These are phyloP conservation scores for Egretta garzetta DNA, from an alignment of 2,113 vertebrate species.

Conservation along the genomic window DNA sequence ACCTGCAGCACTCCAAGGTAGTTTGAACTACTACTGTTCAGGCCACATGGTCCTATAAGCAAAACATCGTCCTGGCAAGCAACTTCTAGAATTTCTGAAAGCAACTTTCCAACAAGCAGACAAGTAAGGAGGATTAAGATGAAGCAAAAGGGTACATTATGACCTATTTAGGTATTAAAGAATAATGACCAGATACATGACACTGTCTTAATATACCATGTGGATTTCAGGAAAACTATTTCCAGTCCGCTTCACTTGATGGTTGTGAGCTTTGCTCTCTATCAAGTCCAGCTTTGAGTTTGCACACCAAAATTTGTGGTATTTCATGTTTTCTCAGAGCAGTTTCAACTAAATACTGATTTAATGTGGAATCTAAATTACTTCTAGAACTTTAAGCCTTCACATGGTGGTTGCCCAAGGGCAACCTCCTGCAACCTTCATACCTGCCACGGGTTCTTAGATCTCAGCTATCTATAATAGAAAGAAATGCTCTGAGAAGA, in stretches of 20 bases:
- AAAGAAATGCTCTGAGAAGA: not conserved
- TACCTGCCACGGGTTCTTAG: not conserved
- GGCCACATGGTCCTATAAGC: not conserved
- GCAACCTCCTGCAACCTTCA: not conserved
- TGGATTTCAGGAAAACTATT: not conserved
- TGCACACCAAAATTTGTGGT: not conserved
- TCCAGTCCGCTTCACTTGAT: not conserved
- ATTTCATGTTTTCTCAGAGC: not conserved
- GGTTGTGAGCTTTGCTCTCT: not conserved
- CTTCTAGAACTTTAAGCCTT: not conserved
- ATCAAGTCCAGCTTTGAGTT: not conserved
- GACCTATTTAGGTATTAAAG: not conserved
- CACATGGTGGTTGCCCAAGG: not conserved
- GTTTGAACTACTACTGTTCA: not conserved
- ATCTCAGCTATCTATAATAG: not conserved
- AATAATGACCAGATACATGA: not conserved
- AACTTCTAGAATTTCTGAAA: not conserved
- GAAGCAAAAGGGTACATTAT: not conserved
- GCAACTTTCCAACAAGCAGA: not conserved
- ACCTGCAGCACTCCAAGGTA: not conserved
- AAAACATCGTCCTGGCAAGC: not conserved
- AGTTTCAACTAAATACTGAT: not conserved
- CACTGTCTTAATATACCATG: not conserved
- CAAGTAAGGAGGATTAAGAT: not conserved
- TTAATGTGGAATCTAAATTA: not conserved